Evolutionary conservation across 1,140 invertebrate genomes (phyloP).

Genomic region (Heliconius eleuchia): DNA sequence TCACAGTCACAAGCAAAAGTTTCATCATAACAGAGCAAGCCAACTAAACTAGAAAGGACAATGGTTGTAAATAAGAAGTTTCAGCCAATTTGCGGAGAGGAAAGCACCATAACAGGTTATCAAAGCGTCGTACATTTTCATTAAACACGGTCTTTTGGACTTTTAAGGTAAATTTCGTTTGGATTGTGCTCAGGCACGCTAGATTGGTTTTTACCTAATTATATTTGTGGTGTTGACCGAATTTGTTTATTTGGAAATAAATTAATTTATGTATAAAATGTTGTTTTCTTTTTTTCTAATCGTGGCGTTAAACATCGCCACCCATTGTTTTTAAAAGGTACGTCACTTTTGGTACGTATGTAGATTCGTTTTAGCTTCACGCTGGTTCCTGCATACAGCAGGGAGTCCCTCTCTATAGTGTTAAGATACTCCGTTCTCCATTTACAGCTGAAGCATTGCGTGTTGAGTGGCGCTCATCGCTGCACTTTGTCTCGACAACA

Average conservation of each 20-base stretch:
- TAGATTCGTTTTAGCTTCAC: no score
- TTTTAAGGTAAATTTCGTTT: constrained; percentile 44
- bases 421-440: no score
- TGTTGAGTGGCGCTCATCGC: no score
- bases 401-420: no score
- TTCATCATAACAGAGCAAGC: constrained; percentile 16
- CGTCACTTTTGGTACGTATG: no score
- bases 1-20: constrained; percentile 17
- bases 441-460: no score
- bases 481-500: no score
- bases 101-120: constrained; percentile 69
- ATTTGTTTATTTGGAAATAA: not conserved
- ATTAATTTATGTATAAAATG: no score
- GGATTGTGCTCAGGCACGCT: constrained; percentile 1
- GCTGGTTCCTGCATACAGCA: no score
- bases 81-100: constrained; percentile 60
- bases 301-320: no score
- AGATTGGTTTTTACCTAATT: constrained; percentile 20
- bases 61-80: constrained; percentile 54
- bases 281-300: no score
- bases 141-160: constrained; percentile 48
- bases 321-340: no score
- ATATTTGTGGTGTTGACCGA: not conserved
- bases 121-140: constrained; percentile 77
- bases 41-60: constrained; percentile 49